Evolutionary conservation across 1,140 invertebrate genomes (phyloP).

Genomic region (Lucilia cuprina): DNA sequence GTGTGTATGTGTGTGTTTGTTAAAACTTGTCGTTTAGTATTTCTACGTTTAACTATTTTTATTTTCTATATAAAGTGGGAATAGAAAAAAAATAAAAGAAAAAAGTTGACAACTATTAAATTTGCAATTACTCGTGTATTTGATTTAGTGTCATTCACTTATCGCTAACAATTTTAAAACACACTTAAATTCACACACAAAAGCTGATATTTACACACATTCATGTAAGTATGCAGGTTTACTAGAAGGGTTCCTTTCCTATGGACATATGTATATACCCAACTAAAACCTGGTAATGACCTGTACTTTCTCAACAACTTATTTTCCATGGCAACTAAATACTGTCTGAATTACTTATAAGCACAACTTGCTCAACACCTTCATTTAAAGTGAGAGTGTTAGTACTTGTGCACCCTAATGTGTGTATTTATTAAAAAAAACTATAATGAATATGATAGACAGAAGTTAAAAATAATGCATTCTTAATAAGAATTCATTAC

Average conservation of each 20-base stretch:
- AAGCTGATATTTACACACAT: neutral
- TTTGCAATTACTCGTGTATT: neutral
- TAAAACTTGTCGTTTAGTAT: neutral
- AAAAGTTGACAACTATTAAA: neutral
- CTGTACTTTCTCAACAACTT: too few species aligned
- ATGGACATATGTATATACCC: neutral
- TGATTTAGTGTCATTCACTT: conserved; percentile 2
- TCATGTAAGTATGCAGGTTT: neutral
- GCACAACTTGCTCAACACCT: too few species aligned
- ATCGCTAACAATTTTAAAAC: neutral
- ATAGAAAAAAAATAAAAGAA: neutral
- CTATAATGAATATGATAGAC: neutral
- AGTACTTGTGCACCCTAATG: neutral
- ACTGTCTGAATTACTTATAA: too few species aligned
- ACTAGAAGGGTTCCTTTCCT: too few species aligned
- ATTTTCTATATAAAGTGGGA: neutral
- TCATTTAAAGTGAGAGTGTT: too few species aligned
- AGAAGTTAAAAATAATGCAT: neutral
- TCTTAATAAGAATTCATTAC: neutral
- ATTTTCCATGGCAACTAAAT: too few species aligned
- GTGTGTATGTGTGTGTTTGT: neutral
- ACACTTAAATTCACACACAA: neutral
- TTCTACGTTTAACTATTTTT: neutral
- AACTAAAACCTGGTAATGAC: too few species aligned
- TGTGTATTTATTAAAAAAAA: neutral